Evolutionary conservation across 2,888 invertebrate genomes (phyloP).

Genomic region (Oligia fasciuncula): DNA sequence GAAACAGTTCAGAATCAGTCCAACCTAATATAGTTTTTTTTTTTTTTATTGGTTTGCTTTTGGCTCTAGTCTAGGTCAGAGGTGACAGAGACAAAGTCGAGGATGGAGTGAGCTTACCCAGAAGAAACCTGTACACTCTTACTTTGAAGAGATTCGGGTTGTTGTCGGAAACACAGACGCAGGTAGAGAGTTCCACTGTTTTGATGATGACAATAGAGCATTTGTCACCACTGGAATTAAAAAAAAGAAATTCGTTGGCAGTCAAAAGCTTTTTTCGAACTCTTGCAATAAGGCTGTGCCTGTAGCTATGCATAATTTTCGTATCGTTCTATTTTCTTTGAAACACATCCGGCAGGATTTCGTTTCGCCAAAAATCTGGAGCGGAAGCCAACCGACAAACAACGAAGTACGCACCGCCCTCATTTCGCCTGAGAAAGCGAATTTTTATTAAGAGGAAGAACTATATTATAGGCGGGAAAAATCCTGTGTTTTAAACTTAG

Average conservation of each 20-base stretch:
- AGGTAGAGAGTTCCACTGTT: not conserved
- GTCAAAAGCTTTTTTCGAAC: not conserved
- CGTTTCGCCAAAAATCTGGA: slow-evolving; percentile 52
- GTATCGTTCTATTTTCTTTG: slow-evolving; percentile 37
- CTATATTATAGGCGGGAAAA: slow-evolving; percentile 23
- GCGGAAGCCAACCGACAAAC: slow-evolving; percentile 44
- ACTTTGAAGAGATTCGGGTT: too few species aligned
- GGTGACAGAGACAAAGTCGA: too few species aligned
- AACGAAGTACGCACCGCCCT: slow-evolving; percentile 36
- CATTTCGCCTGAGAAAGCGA: slow-evolving; percentile 30
- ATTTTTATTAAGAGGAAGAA: slow-evolving; percentile 53
- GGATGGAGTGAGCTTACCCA: too few species aligned
- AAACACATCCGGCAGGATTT: slow-evolving; percentile 41
- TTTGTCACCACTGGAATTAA: not conserved
- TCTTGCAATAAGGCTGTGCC: not conserved
- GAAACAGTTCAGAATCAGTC: not conserved
- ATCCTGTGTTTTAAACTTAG: slow-evolving; percentile 11
- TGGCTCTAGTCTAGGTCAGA: too few species aligned
- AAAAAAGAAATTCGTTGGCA: not conserved
- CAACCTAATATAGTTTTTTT: not conserved
- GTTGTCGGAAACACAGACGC: too few species aligned
- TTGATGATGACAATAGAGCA: not conserved
- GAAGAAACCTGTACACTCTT: too few species aligned
- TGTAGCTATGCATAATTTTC: slow-evolving; percentile 26
- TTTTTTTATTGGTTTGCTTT: too few species aligned